Percentiles rank a stretch among this genome's conserved stretches.
Evolutionary conservation across 2,113 vertebrate genomes (phyloP).

Genomic region (Sinocyclocheilus grahami): DNA sequence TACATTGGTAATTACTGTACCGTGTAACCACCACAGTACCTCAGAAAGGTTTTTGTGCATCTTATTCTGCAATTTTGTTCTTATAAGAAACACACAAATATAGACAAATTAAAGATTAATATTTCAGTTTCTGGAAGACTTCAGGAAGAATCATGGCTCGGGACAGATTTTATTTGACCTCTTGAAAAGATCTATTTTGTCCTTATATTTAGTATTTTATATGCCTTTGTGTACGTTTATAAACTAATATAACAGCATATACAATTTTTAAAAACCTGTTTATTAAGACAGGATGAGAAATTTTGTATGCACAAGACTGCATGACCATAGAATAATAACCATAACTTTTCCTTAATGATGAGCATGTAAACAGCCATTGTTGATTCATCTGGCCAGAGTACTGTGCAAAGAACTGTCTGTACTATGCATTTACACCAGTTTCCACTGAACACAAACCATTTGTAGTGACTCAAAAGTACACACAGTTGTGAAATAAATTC

Average conservation of each 20-base stretch:
- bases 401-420: background rate
- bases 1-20: background rate
- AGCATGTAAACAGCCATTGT: background rate
- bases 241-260: too few species aligned
- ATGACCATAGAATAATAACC: background rate
- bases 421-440: background rate
- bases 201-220: background rate
- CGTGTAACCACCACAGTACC: background rate
- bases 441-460: background rate
- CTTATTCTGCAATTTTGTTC: background rate
- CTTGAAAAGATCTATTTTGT: background rate
- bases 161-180: background rate
- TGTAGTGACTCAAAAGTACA: background rate
- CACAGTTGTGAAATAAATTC: slow-evolving; percentile 13
- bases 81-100: background rate
- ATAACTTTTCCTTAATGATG: background rate
- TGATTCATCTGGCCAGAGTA: background rate
- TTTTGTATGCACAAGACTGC: background rate
- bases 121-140: background rate
- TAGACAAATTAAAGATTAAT: background rate
- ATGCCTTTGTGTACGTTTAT: too few species aligned
- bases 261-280: too few species aligned
- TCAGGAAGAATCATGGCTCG: background rate
- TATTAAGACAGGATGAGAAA: too few species aligned
- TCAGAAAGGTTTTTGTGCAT: too few species aligned